A percentile compares a stretch with the other conserved stretches of the same genome.
Evolutionary conservation across 35 echinoderm and acorn worm genomes (phyloP).

Genomic region (Patiria miniata): DNA sequence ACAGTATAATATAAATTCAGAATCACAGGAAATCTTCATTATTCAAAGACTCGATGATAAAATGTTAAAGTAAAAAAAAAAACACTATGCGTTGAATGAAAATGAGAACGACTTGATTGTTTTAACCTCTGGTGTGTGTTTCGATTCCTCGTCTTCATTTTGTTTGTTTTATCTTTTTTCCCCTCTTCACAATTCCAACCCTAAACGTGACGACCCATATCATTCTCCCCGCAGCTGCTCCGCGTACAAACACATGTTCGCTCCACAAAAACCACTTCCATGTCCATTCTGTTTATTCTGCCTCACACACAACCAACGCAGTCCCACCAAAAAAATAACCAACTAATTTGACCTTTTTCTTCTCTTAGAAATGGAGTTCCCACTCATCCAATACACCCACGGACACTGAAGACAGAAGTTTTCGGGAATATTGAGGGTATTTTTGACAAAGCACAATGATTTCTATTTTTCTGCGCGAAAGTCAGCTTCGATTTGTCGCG

Average conservation of each 20-base stretch:
- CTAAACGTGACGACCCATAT: neutral
- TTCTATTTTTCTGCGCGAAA: too few species aligned
- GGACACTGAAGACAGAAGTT: too few species aligned
- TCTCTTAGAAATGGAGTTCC: too few species aligned
- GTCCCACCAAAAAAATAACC: neutral
- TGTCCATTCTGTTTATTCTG: neutral
- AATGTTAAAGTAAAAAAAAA: too few species aligned
- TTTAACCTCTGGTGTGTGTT: neutral
- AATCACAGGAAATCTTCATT: too few species aligned
- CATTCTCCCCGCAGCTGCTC: neutral
- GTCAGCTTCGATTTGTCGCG: neutral
- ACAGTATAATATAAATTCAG: too few species aligned
- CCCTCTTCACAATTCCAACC: too few species aligned
- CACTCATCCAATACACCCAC: too few species aligned
- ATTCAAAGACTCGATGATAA: too few species aligned
- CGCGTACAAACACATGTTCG: neutral
- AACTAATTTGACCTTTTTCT: neutral
- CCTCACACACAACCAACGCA: neutral
- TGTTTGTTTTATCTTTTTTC: neutral
- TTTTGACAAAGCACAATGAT: too few species aligned
- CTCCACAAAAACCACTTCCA: neutral
- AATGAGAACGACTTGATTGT: neutral
- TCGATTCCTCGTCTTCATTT: neutral
- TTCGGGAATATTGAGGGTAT: too few species aligned
- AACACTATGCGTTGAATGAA: too few species aligned